Percentiles rank a stretch among this genome's conserved stretches.
These are phyloP conservation scores for Campoplex capitator DNA, from an alignment of 2,888 invertebrate species.

Conservation along the genomic window DNA sequence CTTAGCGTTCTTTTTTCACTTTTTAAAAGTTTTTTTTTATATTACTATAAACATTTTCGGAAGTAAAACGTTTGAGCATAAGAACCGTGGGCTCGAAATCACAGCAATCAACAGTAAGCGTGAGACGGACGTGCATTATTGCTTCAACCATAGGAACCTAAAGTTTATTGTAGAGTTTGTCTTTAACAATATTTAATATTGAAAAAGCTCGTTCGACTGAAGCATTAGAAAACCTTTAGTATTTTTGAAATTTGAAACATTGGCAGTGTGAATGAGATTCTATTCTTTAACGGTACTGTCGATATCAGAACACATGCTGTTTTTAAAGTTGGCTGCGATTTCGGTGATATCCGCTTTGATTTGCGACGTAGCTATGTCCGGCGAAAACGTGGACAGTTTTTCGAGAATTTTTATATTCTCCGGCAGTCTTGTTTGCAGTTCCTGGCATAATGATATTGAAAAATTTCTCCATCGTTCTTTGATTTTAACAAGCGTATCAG, in stretches of 20 bases:
- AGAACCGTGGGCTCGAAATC: slow-evolving; percentile 3
- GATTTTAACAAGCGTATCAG: slow-evolving; percentile 59
- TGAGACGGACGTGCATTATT: slow-evolving; percentile 7
- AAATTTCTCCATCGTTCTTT: slow-evolving; percentile 71
- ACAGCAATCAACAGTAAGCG: background rate
- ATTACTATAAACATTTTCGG: background rate
- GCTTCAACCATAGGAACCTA: slow-evolving; percentile 16
- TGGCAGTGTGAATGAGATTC: slow-evolving; percentile 20
- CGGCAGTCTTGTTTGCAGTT: slow-evolving; percentile 72
- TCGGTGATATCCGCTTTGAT: slow-evolving; percentile 16
- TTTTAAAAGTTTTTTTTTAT: too few relatives aligned
- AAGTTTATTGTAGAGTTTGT: slow-evolving; percentile 36
- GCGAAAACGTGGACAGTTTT: slow-evolving; percentile 65
- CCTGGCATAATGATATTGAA: slow-evolving; percentile 61
- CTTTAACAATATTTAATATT: slow-evolving; percentile 39
- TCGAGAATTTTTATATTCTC: slow-evolving; percentile 72
- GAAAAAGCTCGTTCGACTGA: too few relatives aligned
- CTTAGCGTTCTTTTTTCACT: too few relatives aligned
- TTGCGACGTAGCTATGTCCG: slow-evolving; percentile 13
- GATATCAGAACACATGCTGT: slow-evolving; percentile 30
- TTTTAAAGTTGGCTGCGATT: background rate
- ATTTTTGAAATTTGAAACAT: background rate
- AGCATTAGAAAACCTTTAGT: slow-evolving; percentile 23
- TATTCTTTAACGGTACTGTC: slow-evolving; percentile 28
- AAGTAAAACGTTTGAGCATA: slow-evolving; percentile 9